These are phyloP conservation scores for Hirtodrosophila duncani DNA, from an alignment of 2,888 invertebrate genomes.

Conservation along the genomic window DNA sequence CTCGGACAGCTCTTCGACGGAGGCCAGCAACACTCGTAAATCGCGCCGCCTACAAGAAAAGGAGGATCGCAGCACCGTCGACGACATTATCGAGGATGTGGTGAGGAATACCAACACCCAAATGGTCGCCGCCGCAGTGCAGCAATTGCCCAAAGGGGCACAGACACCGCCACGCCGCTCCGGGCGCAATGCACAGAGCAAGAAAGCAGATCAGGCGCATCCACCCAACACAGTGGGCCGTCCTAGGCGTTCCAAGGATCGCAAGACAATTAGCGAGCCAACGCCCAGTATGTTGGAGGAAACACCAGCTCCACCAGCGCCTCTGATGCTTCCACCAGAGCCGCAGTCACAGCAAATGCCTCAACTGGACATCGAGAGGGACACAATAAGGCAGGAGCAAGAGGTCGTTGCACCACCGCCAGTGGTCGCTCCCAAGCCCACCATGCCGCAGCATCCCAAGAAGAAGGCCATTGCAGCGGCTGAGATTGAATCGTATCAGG, in stretches of 20 bases:
- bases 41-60: slow-evolving; percentile 89
- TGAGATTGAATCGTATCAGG: slow-evolving; percentile 73
- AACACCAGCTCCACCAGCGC: not conserved
- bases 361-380: slow-evolving; percentile 22
- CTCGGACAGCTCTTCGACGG: slow-evolving; percentile 67
- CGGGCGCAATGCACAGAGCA: slow-evolving; percentile 77
- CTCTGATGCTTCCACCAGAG: slow-evolving; percentile 5
- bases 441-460: slow-evolving; percentile 73
- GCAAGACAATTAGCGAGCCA: slow-evolving; percentile 82
- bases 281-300: slow-evolving; percentile 18
- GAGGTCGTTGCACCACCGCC: slow-evolving; percentile 1
- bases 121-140: slow-evolving; percentile 19
- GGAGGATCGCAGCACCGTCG: slow-evolving; percentile 86
- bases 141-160: slow-evolving; percentile 70
- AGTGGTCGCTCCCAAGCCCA: slow-evolving; percentile 42
- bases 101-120: slow-evolving; percentile 82
- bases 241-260: slow-evolving; percentile 82
- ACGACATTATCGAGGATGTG: slow-evolving; percentile 94
- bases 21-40: slow-evolving; percentile 84
- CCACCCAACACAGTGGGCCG: slow-evolving; percentile 78
- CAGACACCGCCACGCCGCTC: slow-evolving; percentile 77
- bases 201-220: slow-evolving; percentile 52
- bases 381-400: no score
- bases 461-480: slow-evolving; percentile 75
- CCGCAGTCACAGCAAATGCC: slow-evolving; percentile 17